phyloP scores from a whole-genome alignment of 1,140 invertebrate species.

The Daktulosphaira vitifoliae region DNA sequence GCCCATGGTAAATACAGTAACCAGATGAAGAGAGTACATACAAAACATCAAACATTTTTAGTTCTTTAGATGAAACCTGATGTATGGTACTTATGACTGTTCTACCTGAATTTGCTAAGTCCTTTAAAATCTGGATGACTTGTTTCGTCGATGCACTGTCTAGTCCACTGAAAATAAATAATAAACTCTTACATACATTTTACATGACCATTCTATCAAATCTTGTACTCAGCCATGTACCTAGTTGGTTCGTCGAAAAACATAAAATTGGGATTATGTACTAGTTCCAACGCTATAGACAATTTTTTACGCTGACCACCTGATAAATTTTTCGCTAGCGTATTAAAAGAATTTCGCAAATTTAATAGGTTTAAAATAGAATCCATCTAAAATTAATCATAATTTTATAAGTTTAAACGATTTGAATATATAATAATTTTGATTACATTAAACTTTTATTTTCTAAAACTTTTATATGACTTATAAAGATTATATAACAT shows the following conservation, averaged over 20 bases:
- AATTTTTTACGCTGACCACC: constrained; percentile 82
- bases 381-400: too few species aligned
- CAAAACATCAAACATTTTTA: constrained; percentile 58
- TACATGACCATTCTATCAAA: neutral
- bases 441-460: too few species aligned
- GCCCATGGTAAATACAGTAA: constrained; percentile 53
- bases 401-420: too few species aligned
- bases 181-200: neutral
- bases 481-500: too few species aligned
- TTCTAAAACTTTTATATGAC: too few species aligned
- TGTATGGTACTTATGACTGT: constrained; percentile 62
- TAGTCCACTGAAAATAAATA: constrained; percentile 46
- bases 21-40: constrained; percentile 53
- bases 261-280: constrained; percentile 82
- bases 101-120: constrained; percentile 50
- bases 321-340: constrained; percentile 62
- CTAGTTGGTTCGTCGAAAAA: constrained; percentile 92
- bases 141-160: constrained; percentile 53
- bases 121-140: constrained; percentile 47
- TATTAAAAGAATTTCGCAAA: constrained; percentile 46
- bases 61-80: constrained; percentile 56
- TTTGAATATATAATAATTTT: too few species aligned
- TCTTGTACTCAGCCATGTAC: constrained; percentile 48
- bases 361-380: constrained; percentile 29
- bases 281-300: constrained; percentile 71